Percentiles rank a stretch among this genome's conserved stretches.
Conservation (phyloP, 2,797 vertebrate genomes). For the Pelobates cultripes region DNA sequence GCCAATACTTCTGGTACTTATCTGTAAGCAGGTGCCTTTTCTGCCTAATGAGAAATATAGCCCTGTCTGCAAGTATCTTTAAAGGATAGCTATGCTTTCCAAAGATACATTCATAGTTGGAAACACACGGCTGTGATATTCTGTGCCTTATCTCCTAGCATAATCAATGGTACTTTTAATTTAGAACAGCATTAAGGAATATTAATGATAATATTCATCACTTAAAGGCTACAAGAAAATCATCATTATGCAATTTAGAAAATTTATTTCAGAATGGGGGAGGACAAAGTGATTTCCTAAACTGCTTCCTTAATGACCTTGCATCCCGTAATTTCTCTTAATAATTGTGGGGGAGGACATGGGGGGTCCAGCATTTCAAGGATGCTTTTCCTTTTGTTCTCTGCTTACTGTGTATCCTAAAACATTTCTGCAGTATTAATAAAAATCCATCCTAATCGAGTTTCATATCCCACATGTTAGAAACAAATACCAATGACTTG, state of each 20-base stretch:
- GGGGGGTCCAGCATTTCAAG: conserved; percentile 14
- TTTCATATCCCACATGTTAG: conserved; percentile 43
- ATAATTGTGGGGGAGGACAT: conserved; percentile 36
- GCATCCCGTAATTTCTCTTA: conserved; percentile 50
- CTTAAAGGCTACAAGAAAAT: conserved; percentile 34
- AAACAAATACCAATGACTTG: conserved; percentile 46
- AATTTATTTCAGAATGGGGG: conserved; percentile 39
- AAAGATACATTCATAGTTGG: background rate
- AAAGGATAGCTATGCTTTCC: background rate
- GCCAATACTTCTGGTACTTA: too few relatives aligned
- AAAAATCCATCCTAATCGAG: conserved; percentile 31
- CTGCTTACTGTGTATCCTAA: conserved; percentile 1
- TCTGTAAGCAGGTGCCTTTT: too few relatives aligned
- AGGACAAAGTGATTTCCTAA: conserved; percentile 49
- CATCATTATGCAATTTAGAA: conserved; percentile 38
- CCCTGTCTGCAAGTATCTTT: too few relatives aligned
- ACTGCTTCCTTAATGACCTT: conserved; percentile 43
- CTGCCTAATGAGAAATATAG: too few relatives aligned
- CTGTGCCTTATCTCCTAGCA: background rate
- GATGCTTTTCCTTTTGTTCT: conserved; percentile 34
- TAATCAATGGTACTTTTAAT: conserved; percentile 44
- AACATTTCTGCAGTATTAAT: conserved; percentile 34
- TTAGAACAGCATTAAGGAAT: conserved; percentile 32
- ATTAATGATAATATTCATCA: conserved; percentile 45
- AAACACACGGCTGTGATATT: background rate